phyloP scores from a whole-genome alignment of 92 coral and sea anemone genomes.

The Pocillopora meandrina region DNA sequence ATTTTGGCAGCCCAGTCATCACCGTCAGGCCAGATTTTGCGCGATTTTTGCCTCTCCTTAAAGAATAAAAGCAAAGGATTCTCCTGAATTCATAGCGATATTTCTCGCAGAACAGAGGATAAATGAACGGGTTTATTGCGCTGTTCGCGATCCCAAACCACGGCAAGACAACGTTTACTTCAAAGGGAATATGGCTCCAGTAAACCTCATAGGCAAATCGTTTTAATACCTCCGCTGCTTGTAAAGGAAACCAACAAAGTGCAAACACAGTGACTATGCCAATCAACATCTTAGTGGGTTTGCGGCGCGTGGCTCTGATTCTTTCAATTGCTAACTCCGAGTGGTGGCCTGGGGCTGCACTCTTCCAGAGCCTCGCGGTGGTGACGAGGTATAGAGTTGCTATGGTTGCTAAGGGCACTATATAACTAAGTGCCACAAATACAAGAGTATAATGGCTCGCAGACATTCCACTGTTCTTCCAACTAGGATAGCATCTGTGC shows the following conservation, averaged over 20 bases:
- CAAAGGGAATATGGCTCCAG: constrained; percentile 49
- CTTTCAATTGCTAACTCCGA: constrained; percentile 28
- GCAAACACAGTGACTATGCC: constrained; percentile 72
- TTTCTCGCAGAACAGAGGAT: constrained; percentile 65
- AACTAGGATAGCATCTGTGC: constrained; percentile 45
- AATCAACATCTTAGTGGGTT: constrained; percentile 80
- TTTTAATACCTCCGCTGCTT: constrained; percentile 60
- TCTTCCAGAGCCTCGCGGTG: constrained; percentile 69
- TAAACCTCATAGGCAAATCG: constrained; percentile 45
- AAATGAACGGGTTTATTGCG: constrained; percentile 78
- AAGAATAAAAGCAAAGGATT: constrained; percentile 35
- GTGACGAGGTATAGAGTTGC: constrained; percentile 57
- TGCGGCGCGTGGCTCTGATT: constrained; percentile 59
- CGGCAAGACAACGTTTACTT: constrained; percentile 51
- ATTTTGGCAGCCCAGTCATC: constrained; percentile 13
- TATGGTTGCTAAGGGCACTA: constrained; percentile 61
- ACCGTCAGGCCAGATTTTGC: constrained; percentile 16
- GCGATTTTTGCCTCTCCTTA: neutral
- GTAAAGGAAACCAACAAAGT: constrained; percentile 85
- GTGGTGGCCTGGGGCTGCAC: constrained; percentile 67
- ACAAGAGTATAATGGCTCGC: constrained; percentile 44
- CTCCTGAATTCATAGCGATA: constrained; percentile 67
- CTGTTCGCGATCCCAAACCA: constrained; percentile 86
- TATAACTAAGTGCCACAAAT: constrained; percentile 51
- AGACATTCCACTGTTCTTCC: constrained; percentile 60